A percentile compares a stretch with the other conserved stretches of the same genome.
These are phyloP conservation scores for Eunapius fragilis DNA, from an alignment of 37 sponge, comb jelly and placozoan species.

Conservation along the genomic window DNA sequence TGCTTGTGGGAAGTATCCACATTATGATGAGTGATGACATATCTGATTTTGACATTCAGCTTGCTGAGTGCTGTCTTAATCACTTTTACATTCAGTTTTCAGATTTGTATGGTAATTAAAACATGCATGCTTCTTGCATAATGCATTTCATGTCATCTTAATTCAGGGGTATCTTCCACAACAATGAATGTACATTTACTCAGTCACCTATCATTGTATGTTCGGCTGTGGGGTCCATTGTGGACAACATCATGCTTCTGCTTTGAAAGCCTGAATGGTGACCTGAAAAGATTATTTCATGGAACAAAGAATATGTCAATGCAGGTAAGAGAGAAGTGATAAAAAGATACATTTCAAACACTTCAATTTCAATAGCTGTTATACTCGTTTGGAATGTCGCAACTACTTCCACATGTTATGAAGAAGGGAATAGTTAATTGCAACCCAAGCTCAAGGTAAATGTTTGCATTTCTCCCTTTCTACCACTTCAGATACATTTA, in stretches of 20 bases:
- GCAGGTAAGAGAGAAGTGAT: no score
- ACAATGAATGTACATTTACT: conserved; percentile 18
- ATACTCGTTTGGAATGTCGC: no score
- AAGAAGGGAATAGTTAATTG: no score
- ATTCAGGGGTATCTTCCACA: neutral
- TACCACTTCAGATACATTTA: no score
- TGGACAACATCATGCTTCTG: conserved; percentile 15
- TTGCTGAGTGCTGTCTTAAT: neutral
- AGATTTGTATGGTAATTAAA: conserved; percentile 4
- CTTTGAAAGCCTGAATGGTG: conserved; percentile 12
- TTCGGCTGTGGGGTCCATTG: conserved; percentile 12
- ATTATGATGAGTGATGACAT: conserved; percentile 3
- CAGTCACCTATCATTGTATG: conserved; percentile 16
- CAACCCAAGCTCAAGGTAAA: no score
- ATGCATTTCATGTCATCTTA: neutral
- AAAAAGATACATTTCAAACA: no score
- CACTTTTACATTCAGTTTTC: conserved; percentile 1
- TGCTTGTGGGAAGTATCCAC: neutral
- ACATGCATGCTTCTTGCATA: no score
- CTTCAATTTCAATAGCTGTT: no score
- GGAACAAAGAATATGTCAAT: neutral
- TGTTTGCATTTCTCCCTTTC: no score
- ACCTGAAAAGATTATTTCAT: neutral
- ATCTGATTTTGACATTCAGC: neutral
- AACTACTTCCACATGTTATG: no score